A percentile compares a stretch with the other conserved stretches of the same genome.
Conservation (phyloP, 2,888 invertebrate genomes). For the Bhutanitis thaidina region DNA sequence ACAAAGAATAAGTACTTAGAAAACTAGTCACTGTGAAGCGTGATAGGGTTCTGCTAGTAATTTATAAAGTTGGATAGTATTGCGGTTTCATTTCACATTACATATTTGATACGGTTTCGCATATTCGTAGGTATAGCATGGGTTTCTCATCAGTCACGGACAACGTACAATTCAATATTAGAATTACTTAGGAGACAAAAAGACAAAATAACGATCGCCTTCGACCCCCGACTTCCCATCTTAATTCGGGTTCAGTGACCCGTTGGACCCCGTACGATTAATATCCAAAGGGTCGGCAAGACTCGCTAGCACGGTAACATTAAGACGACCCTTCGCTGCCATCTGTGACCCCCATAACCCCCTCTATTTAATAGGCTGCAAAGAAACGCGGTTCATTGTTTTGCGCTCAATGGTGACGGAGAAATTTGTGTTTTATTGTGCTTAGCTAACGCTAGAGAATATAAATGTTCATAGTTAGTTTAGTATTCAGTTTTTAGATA, state of each 20-base stretch:
- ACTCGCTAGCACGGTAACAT: constrained; percentile 71
- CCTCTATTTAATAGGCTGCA: constrained; percentile 14
- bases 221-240: constrained; percentile 55
- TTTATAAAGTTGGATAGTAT: too few relatives aligned
- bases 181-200: constrained; percentile 23
- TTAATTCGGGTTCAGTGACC: constrained; percentile 70
- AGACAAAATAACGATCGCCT: constrained; percentile 42
- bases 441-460: too few relatives aligned
- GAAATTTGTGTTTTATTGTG: neutral
- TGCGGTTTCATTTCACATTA: too few relatives aligned
- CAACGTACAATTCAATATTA: neutral
- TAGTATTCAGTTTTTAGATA: too few relatives aligned
- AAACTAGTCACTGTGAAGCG: too few relatives aligned
- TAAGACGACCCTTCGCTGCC: constrained; percentile 68
- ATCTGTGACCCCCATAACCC: constrained; percentile 51
- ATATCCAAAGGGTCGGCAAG: constrained; percentile 71
- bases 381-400: constrained; percentile 18
- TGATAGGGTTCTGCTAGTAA: too few relatives aligned
- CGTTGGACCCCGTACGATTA: constrained; percentile 67
- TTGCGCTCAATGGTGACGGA: constrained; percentile 2
- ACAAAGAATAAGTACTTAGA: too few relatives aligned
- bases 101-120: too few relatives aligned
- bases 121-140: too few relatives aligned
- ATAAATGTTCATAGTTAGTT: too few relatives aligned
- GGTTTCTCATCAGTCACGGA: too few relatives aligned